Evolutionary conservation across 2,113 vertebrate genomes (phyloP), one percentile per base, ranked within the genome.

Genomic region (Hydrochoerus hydrochaeris): DNA sequence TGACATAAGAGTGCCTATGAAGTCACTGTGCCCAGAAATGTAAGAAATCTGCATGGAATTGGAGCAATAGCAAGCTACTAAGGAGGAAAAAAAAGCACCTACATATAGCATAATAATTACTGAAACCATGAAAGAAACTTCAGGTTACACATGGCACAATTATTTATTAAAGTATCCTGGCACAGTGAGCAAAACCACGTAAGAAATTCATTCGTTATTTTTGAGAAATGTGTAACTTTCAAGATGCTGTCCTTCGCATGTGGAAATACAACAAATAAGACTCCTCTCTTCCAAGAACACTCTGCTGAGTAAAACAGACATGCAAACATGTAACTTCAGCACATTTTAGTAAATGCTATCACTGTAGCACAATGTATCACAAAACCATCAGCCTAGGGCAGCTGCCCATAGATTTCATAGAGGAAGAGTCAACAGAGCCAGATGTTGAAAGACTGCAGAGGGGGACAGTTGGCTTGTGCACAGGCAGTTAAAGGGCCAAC

Each of bases 41-140:
- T 49, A 95, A 86, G 38, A 95, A 91, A 95, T 60, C 30, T 85
- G 71, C 54, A 88, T 2, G 78, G 41, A 90, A 75, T 26, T 73
- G 19, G 26, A 82, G 32, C 24, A 46, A 6, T 32, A 83, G 28
- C 83, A 81, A 85, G 12, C 35, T 46, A 88, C 12, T 69, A 81
- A 58, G 60, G 73, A 63, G 58, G 38, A 44, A 63, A 49, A 38
- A 62, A 88, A 32, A 7, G 0, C 52, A 44, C 22, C 65, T 41
- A 73, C n/a, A 38, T 28, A 8, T 20, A 12, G 30, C 30, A 38
- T 81, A 80, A 84, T 44, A 60, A 63, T n/a, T 84, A 49, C 26
- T 77, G 3, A 69, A 63, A 80, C 49, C 91, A 32, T 89, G 6
- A 60, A 82, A 83, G 54, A 16, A 90, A 89, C 44, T 44, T 10